A percentile compares a stretch with the other conserved stretches of the same genome.
phyloP scores from a whole-genome alignment of 2,113 vertebrate species.

The Platycercus adscitus region DNA sequence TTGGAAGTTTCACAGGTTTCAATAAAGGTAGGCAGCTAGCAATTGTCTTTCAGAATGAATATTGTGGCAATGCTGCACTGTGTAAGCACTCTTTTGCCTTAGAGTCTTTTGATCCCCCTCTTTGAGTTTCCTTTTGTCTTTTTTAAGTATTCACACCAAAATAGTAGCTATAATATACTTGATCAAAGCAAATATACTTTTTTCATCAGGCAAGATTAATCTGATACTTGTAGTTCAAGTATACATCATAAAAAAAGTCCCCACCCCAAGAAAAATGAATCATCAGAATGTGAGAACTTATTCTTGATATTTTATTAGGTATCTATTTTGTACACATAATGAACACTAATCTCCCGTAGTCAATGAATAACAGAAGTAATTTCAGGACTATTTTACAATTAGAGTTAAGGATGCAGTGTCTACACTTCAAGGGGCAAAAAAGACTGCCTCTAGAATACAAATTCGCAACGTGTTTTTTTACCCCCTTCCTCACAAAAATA shows the following conservation, averaged over 20 bases:
- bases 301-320: neutral
- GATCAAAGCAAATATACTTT: neutral
- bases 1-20: neutral
- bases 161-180: neutral
- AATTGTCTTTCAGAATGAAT: neutral
- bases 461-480: neutral
- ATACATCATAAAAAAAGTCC: neutral
- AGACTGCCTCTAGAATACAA: neutral
- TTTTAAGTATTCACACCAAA: neutral
- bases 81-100: neutral
- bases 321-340: neutral
- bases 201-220: neutral
- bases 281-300: neutral
- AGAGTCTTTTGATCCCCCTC: neutral
- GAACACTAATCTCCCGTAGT: neutral
- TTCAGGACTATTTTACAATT: neutral
- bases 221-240: neutral
- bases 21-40: neutral
- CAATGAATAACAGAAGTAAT: neutral
- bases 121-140: neutral
- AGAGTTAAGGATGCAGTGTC: neutral
- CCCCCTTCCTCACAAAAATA: neutral
- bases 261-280: neutral
- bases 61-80: neutral
- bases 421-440: neutral